Base-by-base conservation (phyloP, 2,888 invertebrate species). In the Cephus pygmeus region DNA sequence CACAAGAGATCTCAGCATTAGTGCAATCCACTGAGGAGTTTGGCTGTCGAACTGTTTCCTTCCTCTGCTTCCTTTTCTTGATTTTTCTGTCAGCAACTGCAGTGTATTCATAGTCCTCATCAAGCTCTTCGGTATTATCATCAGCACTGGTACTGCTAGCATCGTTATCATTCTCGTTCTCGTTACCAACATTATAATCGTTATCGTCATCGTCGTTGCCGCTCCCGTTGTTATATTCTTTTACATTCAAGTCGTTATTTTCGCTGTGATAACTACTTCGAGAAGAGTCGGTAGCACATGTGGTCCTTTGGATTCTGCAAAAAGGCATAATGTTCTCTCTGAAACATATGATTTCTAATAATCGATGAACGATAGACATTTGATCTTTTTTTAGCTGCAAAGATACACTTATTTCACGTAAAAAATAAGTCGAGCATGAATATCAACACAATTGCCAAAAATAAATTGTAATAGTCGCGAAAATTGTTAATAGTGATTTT, bases 131-230 rank as follows among this genome's bases (percentile, higher is more conserved):
- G 77, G 75, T 75, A 76, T 69, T 73, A 77, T 68, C 76, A 75
- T 76, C 80, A 79, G 75, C 69, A 82, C 40, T 82, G 81, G 3
- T 34, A 74, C 74, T 40, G 15, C 73, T 35, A 12, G 23, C 69
- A 69, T 71, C 69, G 33, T 68, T 69, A 6, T 75, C 79, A 1
- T 79, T 71, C 30, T 71, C 68, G n/a, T 76, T 71, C n/a, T 78
- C 35, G 31, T 81, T 23, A 87, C 86, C 85, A 75, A 83, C 82
- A 34, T 75, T 73, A 56, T 80, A 83, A 78, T 85, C 85, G 33
- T 78, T 84, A 77, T 86, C 80, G n/a, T 83, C 85, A 73, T 85
- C 87, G n/a, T 86, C 84, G 75, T 82, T 71, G 3, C 23, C 82
- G 40, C 82, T 56, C 56, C 56, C 56, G 56, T 9, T 56, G 56